phyloP scores from a whole-genome alignment of 2,888 invertebrate species.

The Gari tellinella region DNA sequence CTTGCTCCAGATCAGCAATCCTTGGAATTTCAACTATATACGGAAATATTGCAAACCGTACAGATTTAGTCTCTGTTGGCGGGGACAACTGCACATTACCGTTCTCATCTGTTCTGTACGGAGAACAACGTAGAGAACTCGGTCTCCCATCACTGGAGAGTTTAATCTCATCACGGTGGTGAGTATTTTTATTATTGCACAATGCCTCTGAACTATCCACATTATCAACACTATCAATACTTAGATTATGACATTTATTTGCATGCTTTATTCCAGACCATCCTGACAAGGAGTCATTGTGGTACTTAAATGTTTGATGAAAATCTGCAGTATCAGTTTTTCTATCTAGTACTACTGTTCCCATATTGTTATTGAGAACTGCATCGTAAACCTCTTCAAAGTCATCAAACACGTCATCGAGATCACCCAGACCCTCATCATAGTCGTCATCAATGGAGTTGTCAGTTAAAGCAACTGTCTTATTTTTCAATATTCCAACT shows the following conservation, averaged over 20 bases:
- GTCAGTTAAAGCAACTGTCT: neutral
- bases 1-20: constrained; percentile 49
- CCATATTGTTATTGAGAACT: constrained; percentile 7
- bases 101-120: constrained; percentile 5
- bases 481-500: constrained; percentile 30
- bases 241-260: too few species aligned
- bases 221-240: too few species aligned
- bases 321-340: too few species aligned
- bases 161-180: too few species aligned
- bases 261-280: too few species aligned
- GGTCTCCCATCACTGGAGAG: too few species aligned
- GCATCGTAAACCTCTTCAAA: constrained; percentile 56
- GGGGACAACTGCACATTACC: constrained; percentile 16
- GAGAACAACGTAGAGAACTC: neutral
- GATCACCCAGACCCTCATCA: constrained; percentile 55
- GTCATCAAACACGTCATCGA: constrained; percentile 57
- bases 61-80: constrained; percentile 47
- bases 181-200: too few species aligned
- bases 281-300: too few species aligned
- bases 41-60: constrained; percentile 75
- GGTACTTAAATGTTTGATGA: too few species aligned
- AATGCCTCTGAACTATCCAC: too few species aligned
- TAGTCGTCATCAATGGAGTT: constrained; percentile 40
- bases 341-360: too few species aligned
- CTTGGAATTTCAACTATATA: constrained; percentile 73